A percentile compares a stretch with the other conserved stretches of the same genome.
phyloP scores from a whole-genome alignment of 2,797 vertebrate species.

The Enoplosus armatus region DNA sequence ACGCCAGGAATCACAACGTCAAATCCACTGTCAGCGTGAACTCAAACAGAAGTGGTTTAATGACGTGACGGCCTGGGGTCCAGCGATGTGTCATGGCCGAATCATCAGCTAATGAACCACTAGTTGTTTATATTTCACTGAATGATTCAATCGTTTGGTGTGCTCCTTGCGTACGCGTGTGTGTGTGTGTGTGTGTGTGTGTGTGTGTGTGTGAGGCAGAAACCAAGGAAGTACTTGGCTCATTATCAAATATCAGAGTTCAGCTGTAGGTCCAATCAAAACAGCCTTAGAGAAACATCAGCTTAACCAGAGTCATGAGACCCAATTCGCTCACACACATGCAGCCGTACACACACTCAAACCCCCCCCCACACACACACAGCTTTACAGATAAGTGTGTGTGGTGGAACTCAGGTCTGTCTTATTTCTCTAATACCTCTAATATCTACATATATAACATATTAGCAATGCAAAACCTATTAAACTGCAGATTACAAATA shows the following conservation, averaged over 20 bases:
- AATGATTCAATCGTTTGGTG: conserved; percentile 42
- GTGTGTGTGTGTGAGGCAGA: conserved; percentile 11
- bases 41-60: conserved; percentile 58
- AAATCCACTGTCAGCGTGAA: conserved; percentile 55
- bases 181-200: conserved; percentile 24
- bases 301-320: conserved; percentile 76
- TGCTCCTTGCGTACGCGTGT: conserved; percentile 15
- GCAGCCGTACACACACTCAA: not conserved
- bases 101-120: conserved; percentile 68
- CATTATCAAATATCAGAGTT: conserved; percentile 83
- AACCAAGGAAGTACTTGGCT: conserved; percentile 54
- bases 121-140: conserved; percentile 61
- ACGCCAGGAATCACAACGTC: conserved; percentile 31
- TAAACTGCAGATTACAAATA: not conserved
- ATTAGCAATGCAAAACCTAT: not conserved
- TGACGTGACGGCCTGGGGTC: conserved; percentile 34
- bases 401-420: conserved; percentile 19
- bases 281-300: conserved; percentile 69
- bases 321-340: conserved; percentile 42
- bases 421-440: not conserved
- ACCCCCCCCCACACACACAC: conserved; percentile 9
- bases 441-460: not conserved
- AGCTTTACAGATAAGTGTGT: conserved; percentile 4
- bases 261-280: conserved; percentile 78
- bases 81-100: conserved; percentile 55